Evolutionary conservation across 1,140 invertebrate species (phyloP).

Genomic region (Drosophila jambulina): DNA sequence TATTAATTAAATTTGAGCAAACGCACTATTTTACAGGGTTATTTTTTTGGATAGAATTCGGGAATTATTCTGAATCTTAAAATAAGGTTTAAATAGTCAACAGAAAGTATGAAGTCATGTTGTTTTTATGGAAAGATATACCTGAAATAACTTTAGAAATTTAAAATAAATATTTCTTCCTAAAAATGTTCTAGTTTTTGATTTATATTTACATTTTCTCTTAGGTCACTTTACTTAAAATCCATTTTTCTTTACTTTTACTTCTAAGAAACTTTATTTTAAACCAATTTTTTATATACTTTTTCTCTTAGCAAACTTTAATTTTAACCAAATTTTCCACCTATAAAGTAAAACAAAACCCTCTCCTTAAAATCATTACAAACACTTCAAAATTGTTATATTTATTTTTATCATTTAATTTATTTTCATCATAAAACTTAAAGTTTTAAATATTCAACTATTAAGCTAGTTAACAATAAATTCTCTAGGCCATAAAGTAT

Average conservation of each 20-base stretch:
- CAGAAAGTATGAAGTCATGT: not conserved
- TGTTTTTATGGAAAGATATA: not conserved
- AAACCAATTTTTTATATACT: too few species aligned
- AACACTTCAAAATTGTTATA: not conserved
- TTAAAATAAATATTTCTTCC: too few species aligned
- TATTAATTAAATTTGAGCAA: not conserved
- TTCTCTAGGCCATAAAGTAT: conserved; percentile 77
- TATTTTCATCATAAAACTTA: not conserved
- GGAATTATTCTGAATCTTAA: not conserved
- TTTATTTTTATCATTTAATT: not conserved
- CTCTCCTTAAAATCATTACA: not conserved
- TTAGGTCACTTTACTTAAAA: too few species aligned
- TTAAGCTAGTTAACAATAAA: not conserved
- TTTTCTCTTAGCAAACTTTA: too few species aligned
- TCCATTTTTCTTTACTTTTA: too few species aligned
- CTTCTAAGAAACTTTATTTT: too few species aligned
- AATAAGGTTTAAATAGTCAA: not conserved
- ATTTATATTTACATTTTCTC: too few species aligned
- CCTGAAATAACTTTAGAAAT: too few species aligned
- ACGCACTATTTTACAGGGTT: not conserved
- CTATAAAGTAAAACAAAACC: not conserved
- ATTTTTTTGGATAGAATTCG: not conserved
- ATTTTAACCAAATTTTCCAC: too few species aligned
- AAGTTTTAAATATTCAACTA: not conserved
- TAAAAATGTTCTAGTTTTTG: too few species aligned